Evolutionary conservation across 2,113 vertebrate species (phyloP), one percentile per base, ranked within the genome.

Genomic region (Corythoichthys intestinalis): DNA sequence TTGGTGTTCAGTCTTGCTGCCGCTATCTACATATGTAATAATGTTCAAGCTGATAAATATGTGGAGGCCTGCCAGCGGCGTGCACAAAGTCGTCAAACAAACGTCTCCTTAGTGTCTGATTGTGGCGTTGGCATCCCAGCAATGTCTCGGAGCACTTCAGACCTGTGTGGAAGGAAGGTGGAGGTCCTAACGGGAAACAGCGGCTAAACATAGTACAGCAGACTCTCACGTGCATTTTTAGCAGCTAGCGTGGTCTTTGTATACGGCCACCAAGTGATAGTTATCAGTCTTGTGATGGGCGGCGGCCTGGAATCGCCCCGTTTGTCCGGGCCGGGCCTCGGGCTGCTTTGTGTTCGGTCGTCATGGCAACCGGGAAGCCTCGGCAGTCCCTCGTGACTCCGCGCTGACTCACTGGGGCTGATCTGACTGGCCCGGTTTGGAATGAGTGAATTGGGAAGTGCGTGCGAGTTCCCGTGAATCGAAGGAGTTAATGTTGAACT

Each of bases 291-390:
- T 70, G 66, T 74, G 81, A 71, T 57, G 61, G 72, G 75, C 41
- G 61, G 67, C 65, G 70, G 54, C 65, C 77, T 54, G 50, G 71
- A 66, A 8, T 63, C 63, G 1, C 9, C 59, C 37, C 47, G 0
- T 74, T 54, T 4, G 9, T 10, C 8, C 69, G 38, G 37, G 37
- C 64, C 8, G 39, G 11, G 54, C 65, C 44, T 58, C 54, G 4
- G 44, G 28, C n/a, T 91, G 86, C 90, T 89, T 85, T 77, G 35
- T 92, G 85, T 91, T 90, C 85, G 79, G 91, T 91, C 88, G 74
- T 79, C 79, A 78, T 85, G 84, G 87, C 0, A 68, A 73, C 64
- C 35, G 14, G 10, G 73, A 54, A 71, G 71, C 73, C 78, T 73
- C 69, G 76, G 76, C 74, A 71, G 6, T 38, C 64, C 75, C 17